Conservation (phyloP, 2,888 invertebrate species). For the Caenorhabditis japonica region DNA sequence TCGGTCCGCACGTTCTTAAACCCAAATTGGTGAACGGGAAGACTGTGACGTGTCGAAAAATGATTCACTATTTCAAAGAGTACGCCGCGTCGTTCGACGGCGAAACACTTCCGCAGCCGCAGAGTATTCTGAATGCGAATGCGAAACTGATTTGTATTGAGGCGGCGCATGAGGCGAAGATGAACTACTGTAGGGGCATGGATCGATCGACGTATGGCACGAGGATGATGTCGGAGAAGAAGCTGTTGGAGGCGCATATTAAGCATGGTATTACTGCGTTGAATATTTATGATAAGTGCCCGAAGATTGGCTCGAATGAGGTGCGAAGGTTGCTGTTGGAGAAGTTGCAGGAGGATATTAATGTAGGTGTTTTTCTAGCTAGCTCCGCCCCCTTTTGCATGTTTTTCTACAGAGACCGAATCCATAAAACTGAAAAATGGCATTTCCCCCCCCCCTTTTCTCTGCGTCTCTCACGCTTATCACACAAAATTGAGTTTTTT, state of each 20-base stretch:
- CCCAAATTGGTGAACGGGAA: slow-evolving; percentile 73
- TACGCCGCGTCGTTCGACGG: slow-evolving; percentile 71
- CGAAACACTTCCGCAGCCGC: slow-evolving; percentile 67
- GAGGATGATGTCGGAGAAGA: slow-evolving; percentile 75
- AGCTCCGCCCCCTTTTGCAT: slow-evolving; percentile 3
- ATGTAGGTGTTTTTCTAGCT: slow-evolving; percentile 57
- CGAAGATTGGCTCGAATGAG: slow-evolving; percentile 73
- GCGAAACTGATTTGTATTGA: slow-evolving; percentile 71
- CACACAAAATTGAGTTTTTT: too few relatives aligned
- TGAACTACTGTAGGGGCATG: slow-evolving; percentile 72
- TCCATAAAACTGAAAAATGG: too few relatives aligned
- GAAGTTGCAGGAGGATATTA: slow-evolving; percentile 74
- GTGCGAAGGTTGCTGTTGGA: slow-evolving; percentile 68
- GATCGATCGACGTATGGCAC: slow-evolving; percentile 70
- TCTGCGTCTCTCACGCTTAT: too few relatives aligned
- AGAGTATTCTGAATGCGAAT: slow-evolving; percentile 73
- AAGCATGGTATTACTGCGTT: slow-evolving; percentile 71
- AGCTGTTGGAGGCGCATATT: slow-evolving; percentile 68
- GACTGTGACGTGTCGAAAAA: slow-evolving; percentile 71
- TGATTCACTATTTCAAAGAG: slow-evolving; percentile 74
- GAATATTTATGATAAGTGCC: slow-evolving; percentile 73
- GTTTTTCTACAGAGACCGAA: too few relatives aligned
- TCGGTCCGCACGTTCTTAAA: slow-evolving; percentile 67
- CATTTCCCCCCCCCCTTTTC: too few relatives aligned
- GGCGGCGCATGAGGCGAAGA: slow-evolving; percentile 72